Base-by-base conservation (phyloP, 1,140 invertebrate species). In the Drosophila leontia region DNA sequence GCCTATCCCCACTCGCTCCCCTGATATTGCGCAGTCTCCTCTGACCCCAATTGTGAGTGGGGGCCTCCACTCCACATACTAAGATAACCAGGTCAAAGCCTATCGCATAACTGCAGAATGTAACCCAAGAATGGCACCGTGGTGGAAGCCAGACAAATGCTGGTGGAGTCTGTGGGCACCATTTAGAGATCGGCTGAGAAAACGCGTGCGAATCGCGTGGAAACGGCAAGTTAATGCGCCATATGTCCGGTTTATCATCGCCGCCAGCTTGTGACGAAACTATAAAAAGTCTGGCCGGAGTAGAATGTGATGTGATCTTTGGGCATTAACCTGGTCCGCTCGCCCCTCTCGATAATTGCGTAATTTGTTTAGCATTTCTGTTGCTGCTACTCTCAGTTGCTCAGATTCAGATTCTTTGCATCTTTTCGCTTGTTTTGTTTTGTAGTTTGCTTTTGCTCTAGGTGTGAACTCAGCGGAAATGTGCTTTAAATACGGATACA, bases 341-440 rank as follows among this genome's bases (percentile, higher is more conserved):
- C 56, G n/a, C 42, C 19, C 35, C 47, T 34, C 41, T 8, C 57
- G 56, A 65, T 82, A 72, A 86, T 86, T 87, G 56, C 79, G 83
- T 64, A 82, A 80, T 82, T 82, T 71, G 70, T 69, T 76, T 76
- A 71, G 68, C 75, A 58, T 65, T 82, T 78, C 60, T 53, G 60
- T 41, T 45, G 50, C 47, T 62, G 7, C 59, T 55, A 3, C 34
- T 55, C 51, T 55, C 51, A 55, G 51, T 37, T 19, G 34, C 34
- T 55, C 53, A 39, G 53, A 55, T 37, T 55, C 63, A 58, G 53
- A 80, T 74, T 77, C 74, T 67, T 68, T 47, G 61, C 62, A 67
- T 75, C 42, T 75, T 65, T 60, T 23, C 23, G 39, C 53, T 70
- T 70, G 70, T 62, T 70, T 64, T 50, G 19, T 56, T 17, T 55